Evolutionary conservation across 2,888 invertebrate genomes (phyloP).

Genomic region (Spodoptera picta): DNA sequence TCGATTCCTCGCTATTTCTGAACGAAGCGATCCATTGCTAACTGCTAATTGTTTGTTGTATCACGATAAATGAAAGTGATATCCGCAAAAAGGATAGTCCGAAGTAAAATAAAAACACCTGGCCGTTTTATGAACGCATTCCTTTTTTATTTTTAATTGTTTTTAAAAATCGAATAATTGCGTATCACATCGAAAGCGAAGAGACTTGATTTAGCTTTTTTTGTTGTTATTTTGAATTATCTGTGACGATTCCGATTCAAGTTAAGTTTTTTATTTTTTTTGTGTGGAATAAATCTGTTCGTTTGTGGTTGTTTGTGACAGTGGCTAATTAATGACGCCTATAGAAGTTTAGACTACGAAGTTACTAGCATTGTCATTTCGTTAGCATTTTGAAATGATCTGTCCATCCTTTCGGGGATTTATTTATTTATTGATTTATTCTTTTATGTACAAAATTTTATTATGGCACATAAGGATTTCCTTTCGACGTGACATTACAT

Average conservation of each 20-base stretch:
- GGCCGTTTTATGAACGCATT: slow-evolving; percentile 5
- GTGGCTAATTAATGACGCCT: slow-evolving; percentile 4
- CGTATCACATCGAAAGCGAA: slow-evolving; percentile 20
- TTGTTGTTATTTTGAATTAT: slow-evolving; percentile 6
- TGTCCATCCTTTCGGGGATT: slow-evolving; percentile 4
- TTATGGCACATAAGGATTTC: too few relatives aligned
- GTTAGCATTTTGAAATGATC: background rate
- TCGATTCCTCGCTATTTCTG: slow-evolving; percentile 76
- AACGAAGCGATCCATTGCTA: slow-evolving; percentile 48
- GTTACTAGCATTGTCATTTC: slow-evolving; percentile 13
- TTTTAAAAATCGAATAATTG: slow-evolving; percentile 7
- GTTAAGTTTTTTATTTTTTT: slow-evolving; percentile 17
- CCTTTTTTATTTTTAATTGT: background rate
- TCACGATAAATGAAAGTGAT: slow-evolving; percentile 30
- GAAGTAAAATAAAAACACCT: slow-evolving; percentile 24
- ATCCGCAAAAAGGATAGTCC: slow-evolving; percentile 3
- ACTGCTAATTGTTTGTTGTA: slow-evolving; percentile 37
- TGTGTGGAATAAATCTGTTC: background rate
- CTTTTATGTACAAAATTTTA: too few relatives aligned
- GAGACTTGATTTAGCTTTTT: slow-evolving; percentile 6
- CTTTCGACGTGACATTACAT: too few relatives aligned
- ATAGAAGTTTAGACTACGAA: background rate
- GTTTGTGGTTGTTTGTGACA: background rate
- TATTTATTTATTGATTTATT: too few relatives aligned
- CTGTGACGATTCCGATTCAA: slow-evolving; percentile 18